Evolutionary conservation across 2,888 invertebrate genomes (phyloP).

Genomic region (Nephrotoma guestfalica): DNA sequence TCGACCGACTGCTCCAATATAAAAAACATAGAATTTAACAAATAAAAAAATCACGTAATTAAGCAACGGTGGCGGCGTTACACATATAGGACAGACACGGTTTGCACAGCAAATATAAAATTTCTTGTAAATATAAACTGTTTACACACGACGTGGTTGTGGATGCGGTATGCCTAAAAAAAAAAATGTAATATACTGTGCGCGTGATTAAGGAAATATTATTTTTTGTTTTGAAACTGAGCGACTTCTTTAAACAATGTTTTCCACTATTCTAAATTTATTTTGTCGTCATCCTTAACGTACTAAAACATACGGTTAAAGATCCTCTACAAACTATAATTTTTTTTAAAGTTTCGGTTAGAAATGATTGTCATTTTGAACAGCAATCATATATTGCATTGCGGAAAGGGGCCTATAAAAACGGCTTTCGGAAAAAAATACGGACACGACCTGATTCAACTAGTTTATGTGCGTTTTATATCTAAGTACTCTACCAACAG

Average conservation of each 20-base stretch:
- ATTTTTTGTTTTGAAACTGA: background rate
- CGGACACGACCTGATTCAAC: background rate
- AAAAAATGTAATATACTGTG: background rate
- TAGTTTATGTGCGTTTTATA: background rate
- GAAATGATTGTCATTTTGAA: background rate
- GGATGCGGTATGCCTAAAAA: background rate
- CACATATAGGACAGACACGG: background rate
- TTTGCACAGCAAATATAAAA: background rate
- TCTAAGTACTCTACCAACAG: background rate
- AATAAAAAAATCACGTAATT: background rate
- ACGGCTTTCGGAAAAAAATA: too few relatives aligned
- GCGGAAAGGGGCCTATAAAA: background rate
- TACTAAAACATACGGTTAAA: background rate
- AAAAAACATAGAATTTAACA: background rate
- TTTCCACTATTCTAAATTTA: background rate
- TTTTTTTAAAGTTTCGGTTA: background rate
- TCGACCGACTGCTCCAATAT: background rate
- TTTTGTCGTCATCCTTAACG: background rate
- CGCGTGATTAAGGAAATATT: background rate
- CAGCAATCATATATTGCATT: background rate
- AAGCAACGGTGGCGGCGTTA: background rate
- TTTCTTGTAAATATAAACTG: background rate
- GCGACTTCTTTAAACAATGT: background rate
- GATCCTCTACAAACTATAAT: background rate
- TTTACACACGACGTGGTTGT: background rate